Evolutionary conservation across 2,113 vertebrate genomes (phyloP).

Genomic region (Vicugna pacos): DNA sequence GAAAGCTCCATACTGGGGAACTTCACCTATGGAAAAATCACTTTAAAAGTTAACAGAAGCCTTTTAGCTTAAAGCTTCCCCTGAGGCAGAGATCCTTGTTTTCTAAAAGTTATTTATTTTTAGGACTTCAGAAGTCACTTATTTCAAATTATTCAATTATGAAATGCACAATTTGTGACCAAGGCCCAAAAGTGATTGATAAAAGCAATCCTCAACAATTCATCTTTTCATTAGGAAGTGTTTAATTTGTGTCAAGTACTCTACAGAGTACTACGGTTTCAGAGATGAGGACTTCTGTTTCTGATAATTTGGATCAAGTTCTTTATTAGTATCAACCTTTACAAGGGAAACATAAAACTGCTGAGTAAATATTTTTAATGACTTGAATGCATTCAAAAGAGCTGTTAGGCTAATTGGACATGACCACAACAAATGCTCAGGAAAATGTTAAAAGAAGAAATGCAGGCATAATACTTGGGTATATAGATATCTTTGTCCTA

Average conservation of each 20-base stretch:
- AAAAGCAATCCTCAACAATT: not conserved
- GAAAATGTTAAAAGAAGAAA: not conserved
- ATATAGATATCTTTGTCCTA: not conserved
- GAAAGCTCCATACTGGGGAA: not conserved
- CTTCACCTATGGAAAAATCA: not conserved
- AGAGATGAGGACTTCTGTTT: not conserved
- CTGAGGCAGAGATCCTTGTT: not conserved
- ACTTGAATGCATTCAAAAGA: not conserved
- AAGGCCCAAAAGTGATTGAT: not conserved
- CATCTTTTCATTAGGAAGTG: not conserved
- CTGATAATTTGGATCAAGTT: not conserved
- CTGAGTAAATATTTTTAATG: not conserved
- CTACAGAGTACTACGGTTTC: not conserved
- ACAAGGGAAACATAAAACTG: not conserved
- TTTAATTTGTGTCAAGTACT: slow-evolving; percentile 27
- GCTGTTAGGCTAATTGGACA: not conserved
- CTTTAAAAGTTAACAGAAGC: not conserved
- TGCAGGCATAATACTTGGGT: not conserved
- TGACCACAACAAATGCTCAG: not conserved
- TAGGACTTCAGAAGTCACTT: not conserved
- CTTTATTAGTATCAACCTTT: not conserved
- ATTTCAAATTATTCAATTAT: slow-evolving; percentile 17
- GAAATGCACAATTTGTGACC: not conserved
- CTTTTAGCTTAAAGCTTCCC: not conserved
- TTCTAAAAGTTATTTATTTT: not conserved